A percentile compares a stretch with the other conserved stretches of the same genome.
Evolutionary conservation across 2,113 vertebrate genomes (phyloP).

Genomic region (Agelaius tricolor): DNA sequence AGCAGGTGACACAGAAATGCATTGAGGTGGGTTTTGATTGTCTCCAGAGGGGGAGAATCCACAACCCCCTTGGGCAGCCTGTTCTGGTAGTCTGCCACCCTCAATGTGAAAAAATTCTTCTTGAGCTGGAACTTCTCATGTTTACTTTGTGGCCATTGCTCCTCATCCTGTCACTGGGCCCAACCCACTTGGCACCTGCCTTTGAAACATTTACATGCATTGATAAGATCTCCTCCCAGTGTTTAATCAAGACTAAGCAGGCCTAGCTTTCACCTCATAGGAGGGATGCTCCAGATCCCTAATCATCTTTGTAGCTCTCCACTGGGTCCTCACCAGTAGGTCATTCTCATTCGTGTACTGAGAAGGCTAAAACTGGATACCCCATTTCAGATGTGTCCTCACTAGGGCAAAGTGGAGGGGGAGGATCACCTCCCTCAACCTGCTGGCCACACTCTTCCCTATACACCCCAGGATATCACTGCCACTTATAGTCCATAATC

Average conservation of each 20-base stretch:
- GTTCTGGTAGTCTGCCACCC: neutral
- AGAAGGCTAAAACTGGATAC: neutral
- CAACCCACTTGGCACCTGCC: neutral
- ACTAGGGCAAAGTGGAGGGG: too few relatives aligned
- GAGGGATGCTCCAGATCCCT: neutral
- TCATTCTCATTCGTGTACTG: neutral
- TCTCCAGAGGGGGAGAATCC: neutral
- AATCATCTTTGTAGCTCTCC: neutral
- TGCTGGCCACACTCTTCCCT: neutral
- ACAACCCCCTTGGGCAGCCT: neutral
- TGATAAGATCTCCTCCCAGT: neutral
- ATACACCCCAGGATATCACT: neutral
- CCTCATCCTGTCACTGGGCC: neutral
- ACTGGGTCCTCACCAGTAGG: neutral
- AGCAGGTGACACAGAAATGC: neutral
- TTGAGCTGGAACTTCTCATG: neutral
- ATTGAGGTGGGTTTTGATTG: neutral
- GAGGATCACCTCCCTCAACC: neutral
- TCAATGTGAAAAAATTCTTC: neutral
- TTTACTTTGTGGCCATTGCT: neutral
- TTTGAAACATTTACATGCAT: neutral
- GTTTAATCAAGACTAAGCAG: neutral
- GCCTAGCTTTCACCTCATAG: neutral
- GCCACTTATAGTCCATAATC: neutral
- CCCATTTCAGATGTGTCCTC: neutral